Conservation (phyloP, 1,140 invertebrate genomes). For the Drosophila busckii region DNA sequence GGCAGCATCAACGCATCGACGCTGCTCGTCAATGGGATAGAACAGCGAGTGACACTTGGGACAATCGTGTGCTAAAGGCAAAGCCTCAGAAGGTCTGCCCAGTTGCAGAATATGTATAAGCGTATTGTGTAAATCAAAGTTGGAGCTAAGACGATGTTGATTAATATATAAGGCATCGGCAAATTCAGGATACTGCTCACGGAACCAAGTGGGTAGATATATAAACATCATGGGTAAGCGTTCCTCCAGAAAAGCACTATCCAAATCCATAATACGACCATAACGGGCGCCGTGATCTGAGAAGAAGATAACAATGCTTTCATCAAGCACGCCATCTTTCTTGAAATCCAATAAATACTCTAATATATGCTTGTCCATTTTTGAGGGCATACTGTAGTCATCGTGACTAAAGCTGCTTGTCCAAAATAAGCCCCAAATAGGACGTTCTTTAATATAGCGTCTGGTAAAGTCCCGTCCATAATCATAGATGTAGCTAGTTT, state of each 20-base stretch:
- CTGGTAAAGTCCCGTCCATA: conserved; percentile 81
- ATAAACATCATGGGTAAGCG: conserved; percentile 91
- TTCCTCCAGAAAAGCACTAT: conserved; percentile 91
- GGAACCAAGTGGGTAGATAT: conserved; percentile 88
- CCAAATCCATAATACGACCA: conserved; percentile 83
- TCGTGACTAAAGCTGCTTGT: conserved; percentile 88
- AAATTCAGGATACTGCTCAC: conserved; percentile 82
- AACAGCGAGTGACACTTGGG: conserved; percentile 85
- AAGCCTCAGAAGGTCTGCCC: conserved; percentile 10
- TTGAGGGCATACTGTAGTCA: conserved; percentile 81
- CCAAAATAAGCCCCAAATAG: conserved; percentile 89
- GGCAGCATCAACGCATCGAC: conserved; percentile 85
- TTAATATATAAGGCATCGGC: conserved; percentile 86
- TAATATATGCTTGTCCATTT: conserved; percentile 83
- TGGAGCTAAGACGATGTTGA: conserved; percentile 85
- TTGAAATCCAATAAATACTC: conserved; percentile 82
- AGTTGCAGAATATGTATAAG: conserved; percentile 79
- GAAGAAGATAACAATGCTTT: conserved; percentile 87
- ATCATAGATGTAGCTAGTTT: conserved; percentile 81
- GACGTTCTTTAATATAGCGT: conserved; percentile 57
- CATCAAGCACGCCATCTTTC: conserved; percentile 81
- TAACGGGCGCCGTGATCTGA: conserved; percentile 96
- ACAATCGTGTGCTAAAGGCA: conserved; percentile 76
- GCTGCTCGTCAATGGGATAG: conserved; percentile 80
- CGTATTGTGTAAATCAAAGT: conserved; percentile 90